Percentiles rank a stretch among this genome's conserved stretches.
Conservation (phyloP, 1,140 invertebrate species). For the Drosophila suzukii region DNA sequence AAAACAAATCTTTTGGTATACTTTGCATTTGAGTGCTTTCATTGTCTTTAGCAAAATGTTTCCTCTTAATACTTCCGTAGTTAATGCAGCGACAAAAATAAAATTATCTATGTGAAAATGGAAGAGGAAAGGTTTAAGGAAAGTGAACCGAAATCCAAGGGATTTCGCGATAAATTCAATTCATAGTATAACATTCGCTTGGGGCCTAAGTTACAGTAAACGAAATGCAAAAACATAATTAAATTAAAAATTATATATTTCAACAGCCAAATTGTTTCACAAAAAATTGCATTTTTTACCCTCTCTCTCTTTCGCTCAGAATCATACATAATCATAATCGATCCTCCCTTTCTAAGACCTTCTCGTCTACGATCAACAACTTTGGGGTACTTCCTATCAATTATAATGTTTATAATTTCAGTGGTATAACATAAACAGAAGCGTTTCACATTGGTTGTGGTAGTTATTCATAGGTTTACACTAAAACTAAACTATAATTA, state of each 20-base stretch:
- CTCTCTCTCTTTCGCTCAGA: constrained; percentile 17
- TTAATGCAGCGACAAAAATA: constrained; percentile 26
- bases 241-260: constrained; percentile 65
- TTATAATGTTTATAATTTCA: constrained; percentile 39
- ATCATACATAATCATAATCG: background rate
- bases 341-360: constrained; percentile 2
- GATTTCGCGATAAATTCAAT: constrained; percentile 31
- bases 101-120: constrained; percentile 14
- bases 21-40: constrained; percentile 41
- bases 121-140: constrained; percentile 17
- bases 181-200: constrained; percentile 38
- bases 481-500: constrained; percentile 20
- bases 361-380: constrained; percentile 40
- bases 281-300: constrained; percentile 78
- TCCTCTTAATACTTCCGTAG: constrained; percentile 44
- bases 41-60: constrained; percentile 36
- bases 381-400: constrained; percentile 40
- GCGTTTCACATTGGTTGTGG: constrained; percentile 37
- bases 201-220: constrained; percentile 30
- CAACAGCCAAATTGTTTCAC: constrained; percentile 80
- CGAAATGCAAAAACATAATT: constrained; percentile 62
- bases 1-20: constrained; percentile 46
- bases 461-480: constrained; percentile 26
- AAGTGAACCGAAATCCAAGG: constrained; percentile 1
- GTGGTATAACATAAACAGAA: constrained; percentile 43